Evolutionary conservation across 1,140 invertebrate genomes (phyloP).

Genomic region (Bombus difficillimus): DNA sequence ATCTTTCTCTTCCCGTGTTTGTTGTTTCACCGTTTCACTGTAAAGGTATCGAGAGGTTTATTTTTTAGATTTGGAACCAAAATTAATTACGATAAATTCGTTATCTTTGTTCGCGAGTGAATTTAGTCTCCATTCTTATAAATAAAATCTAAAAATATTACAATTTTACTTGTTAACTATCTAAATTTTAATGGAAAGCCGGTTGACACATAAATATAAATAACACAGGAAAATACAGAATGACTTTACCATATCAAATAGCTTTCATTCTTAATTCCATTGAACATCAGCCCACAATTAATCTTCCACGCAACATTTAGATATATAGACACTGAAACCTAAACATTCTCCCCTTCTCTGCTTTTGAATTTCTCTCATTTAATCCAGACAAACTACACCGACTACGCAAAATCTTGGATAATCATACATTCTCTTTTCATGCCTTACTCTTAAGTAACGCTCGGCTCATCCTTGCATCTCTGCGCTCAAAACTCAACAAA

Average conservation of each 20-base stretch:
- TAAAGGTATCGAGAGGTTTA: not conserved
- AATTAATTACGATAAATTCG: too few relatives aligned
- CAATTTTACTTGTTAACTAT: not conserved
- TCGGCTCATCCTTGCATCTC: too few relatives aligned
- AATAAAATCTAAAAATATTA: not conserved
- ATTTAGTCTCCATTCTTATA: not conserved
- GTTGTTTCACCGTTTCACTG: not conserved
- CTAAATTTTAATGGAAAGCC: not conserved
- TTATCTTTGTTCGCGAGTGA: not conserved
- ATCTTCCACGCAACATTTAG: not conserved
- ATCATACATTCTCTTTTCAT: not conserved
- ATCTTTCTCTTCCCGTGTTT: not conserved
- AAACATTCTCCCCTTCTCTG: not conserved
- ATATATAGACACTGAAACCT: too few relatives aligned
- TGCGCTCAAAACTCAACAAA: not conserved
- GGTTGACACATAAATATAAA: not conserved
- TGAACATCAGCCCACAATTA: not conserved
- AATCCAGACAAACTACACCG: not conserved
- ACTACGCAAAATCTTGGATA: not conserved
- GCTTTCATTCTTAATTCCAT: not conserved
- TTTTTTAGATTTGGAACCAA: not conserved
- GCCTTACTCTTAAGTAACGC: not conserved
- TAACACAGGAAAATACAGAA: not conserved
- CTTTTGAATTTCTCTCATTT: not conserved
- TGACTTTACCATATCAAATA: not conserved